Evolutionary conservation across 2,888 invertebrate genomes (phyloP).

Genomic region (Synanthedon andrenaeformis): DNA sequence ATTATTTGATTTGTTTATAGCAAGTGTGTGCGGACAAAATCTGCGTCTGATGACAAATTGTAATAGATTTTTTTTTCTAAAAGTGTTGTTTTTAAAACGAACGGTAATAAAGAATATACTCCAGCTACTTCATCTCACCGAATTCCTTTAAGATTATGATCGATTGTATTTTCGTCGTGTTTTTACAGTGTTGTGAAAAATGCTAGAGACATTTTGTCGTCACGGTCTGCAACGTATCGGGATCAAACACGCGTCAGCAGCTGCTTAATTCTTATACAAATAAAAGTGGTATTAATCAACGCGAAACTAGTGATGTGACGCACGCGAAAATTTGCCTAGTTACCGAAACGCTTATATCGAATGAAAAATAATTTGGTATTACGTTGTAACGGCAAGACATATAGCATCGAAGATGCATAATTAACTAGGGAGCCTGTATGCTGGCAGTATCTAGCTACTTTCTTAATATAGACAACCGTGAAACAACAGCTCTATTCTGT

Average conservation of each 20-base stretch:
- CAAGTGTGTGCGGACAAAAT: neutral
- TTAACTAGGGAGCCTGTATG: too few species aligned
- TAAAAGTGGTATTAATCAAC: constrained; percentile 66
- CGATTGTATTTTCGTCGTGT: constrained; percentile 56
- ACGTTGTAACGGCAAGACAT: too few species aligned
- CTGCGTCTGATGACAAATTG: neutral
- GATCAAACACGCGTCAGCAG: constrained; percentile 58
- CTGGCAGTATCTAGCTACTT: too few species aligned
- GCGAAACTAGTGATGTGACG: constrained; percentile 39
- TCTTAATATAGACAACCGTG: too few species aligned
- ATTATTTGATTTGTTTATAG: too few species aligned
- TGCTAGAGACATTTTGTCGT: constrained; percentile 49
- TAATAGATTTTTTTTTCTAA: neutral
- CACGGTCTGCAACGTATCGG: constrained; percentile 49
- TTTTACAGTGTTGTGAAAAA: constrained; percentile 52
- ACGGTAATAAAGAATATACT: constrained; percentile 21
- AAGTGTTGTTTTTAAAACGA: constrained; percentile 1
- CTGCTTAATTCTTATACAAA: constrained; percentile 61
- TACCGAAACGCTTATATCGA: too few species aligned
- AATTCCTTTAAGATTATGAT: constrained; percentile 56
- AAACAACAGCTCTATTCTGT: too few species aligned
- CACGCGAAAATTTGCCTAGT: neutral
- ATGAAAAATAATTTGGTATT: too few species aligned
- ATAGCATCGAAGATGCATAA: too few species aligned
- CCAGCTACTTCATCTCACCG: constrained; percentile 34